Percentiles rank a stretch among this genome's conserved stretches.
Evolutionary conservation across 2,888 invertebrate genomes (phyloP).

Genomic region (Myopa testacea): DNA sequence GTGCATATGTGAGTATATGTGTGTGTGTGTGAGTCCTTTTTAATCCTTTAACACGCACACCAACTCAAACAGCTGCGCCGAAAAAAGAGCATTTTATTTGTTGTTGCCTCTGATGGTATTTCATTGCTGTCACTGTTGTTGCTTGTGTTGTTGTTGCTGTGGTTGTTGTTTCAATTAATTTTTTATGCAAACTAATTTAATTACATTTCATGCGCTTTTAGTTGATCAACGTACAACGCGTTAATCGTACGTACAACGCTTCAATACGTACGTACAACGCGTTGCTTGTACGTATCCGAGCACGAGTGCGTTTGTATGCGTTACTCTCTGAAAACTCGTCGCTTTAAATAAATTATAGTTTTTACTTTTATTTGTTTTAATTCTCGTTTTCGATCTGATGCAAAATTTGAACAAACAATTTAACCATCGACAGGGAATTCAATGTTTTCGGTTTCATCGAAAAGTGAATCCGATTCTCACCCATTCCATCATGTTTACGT

Average conservation of each 20-base stretch:
- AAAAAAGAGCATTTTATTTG: not conserved
- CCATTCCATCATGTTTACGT: not conserved
- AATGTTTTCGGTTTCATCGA: not conserved
- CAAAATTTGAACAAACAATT: not conserved
- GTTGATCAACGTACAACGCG: not conserved
- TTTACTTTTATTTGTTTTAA: slow-evolving; percentile 9
- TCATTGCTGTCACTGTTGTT: not conserved
- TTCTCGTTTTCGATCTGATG: not conserved
- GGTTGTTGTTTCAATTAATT: slow-evolving; percentile 12
- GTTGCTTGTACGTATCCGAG: slow-evolving; percentile 21
- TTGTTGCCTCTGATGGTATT: not conserved
- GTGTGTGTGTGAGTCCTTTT: not conserved
- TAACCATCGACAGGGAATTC: slow-evolving; percentile 1
- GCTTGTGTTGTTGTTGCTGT: not conserved
- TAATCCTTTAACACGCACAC: not conserved
- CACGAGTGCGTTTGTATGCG: slow-evolving; percentile 32
- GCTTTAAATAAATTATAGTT: slow-evolving; percentile 59
- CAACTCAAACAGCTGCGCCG: too few species aligned
- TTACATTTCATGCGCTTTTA: slow-evolving; percentile 25
- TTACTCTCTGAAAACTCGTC: slow-evolving; percentile 55
- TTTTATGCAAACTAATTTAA: slow-evolving; percentile 18
- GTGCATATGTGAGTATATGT: not conserved
- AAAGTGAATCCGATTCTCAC: not conserved
- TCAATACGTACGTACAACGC: too few species aligned
- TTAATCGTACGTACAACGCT: slow-evolving; percentile 2